phyloP scores from a whole-genome alignment of 2,113 vertebrate genomes.

The Paramormyrops kingsleyae region DNA sequence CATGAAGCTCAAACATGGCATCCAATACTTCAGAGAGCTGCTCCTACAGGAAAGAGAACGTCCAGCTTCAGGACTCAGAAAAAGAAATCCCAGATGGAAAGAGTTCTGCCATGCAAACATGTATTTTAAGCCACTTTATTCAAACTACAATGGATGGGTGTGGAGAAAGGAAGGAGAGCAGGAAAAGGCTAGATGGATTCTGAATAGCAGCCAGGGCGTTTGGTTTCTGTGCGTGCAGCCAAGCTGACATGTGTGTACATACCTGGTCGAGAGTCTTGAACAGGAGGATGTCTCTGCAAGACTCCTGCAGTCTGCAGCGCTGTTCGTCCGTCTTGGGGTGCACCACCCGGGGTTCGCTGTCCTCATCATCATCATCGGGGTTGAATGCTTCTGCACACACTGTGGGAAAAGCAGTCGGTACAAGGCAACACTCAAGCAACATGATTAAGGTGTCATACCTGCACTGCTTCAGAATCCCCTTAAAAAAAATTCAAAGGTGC shows the following conservation, averaged over 20 bases:
- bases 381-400: constrained; percentile 95
- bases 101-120: neutral
- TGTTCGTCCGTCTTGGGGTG: constrained; percentile 96
- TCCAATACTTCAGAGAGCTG: constrained; percentile 94
- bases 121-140: neutral
- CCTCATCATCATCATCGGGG: constrained; percentile 95
- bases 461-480: neutral
- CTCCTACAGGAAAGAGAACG: constrained; percentile 48
- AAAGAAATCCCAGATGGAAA: neutral
- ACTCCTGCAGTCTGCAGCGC: constrained; percentile 90
- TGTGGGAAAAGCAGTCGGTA: constrained; percentile 36
- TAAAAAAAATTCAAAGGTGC: no score
- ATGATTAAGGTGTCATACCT: neutral
- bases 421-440: neutral
- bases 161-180: neutral
- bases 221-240: neutral
- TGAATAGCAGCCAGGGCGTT: neutral
- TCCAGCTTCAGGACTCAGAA: neutral
- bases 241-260: neutral
- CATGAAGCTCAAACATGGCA: constrained; percentile 92
- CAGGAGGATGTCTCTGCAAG: constrained; percentile 92
- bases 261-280: constrained; percentile 98
- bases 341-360: constrained; percentile 89
- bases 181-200: neutral
- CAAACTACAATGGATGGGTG: neutral